Evolutionary conservation across 2,888 invertebrate genomes (phyloP).

Genomic region (Anthoptus insignis): DNA sequence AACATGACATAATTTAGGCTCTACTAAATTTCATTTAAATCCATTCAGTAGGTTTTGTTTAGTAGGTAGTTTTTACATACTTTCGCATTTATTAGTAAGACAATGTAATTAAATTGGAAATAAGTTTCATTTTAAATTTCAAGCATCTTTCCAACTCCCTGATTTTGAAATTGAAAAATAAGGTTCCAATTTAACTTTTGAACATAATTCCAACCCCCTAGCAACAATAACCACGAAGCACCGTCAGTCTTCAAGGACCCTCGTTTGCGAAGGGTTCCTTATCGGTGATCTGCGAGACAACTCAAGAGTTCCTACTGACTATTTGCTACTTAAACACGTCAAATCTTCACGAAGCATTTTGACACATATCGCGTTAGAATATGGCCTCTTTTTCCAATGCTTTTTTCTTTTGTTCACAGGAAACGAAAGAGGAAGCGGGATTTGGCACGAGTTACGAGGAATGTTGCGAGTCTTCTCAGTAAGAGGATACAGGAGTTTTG

Average conservation of each 20-base stretch:
- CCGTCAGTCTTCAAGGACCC: constrained; percentile 13
- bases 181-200: too few relatives aligned
- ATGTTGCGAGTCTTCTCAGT: background rate
- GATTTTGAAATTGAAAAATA: too few relatives aligned
- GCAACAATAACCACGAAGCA: constrained; percentile 16
- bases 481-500: background rate
- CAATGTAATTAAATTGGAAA: too few relatives aligned
- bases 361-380: background rate
- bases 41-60: too few relatives aligned
- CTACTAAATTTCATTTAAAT: too few relatives aligned
- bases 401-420: background rate
- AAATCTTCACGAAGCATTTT: background rate
- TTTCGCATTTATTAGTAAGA: too few relatives aligned
- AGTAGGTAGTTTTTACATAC: too few relatives aligned
- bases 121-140: too few relatives aligned
- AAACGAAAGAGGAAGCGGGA: constrained; percentile 19
- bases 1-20: too few relatives aligned
- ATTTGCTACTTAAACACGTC: constrained; percentile 34
- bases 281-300: constrained; percentile 31
- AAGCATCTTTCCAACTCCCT: too few relatives aligned
- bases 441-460: constrained; percentile 17
- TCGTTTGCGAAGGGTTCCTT: constrained; percentile 19
- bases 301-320: constrained; percentile 9
- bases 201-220: background rate
- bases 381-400: background rate